Evolutionary conservation across 2,113 vertebrate species (phyloP).

Genomic region (Brienomyrus longianalis): DNA sequence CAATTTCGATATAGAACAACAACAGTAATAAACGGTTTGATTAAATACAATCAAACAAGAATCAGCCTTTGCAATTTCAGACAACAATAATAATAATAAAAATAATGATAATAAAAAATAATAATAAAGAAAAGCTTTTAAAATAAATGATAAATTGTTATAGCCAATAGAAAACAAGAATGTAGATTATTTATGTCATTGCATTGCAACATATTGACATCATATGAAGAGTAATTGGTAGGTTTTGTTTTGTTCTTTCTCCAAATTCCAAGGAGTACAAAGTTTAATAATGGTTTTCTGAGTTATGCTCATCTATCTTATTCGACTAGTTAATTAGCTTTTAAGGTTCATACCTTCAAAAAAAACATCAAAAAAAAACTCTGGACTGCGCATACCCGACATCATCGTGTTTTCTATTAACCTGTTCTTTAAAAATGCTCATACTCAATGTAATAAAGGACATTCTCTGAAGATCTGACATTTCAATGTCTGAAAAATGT

Average conservation of each 20-base stretch:
- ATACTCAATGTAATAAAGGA: background rate
- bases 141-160: background rate
- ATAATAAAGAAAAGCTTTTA: too few relatives aligned
- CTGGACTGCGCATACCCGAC: background rate
- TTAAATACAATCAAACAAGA: background rate
- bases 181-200: background rate
- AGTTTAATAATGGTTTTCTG: background rate
- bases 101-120: too few relatives aligned
- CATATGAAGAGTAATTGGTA: background rate
- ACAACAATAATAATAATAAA: too few relatives aligned
- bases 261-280: background rate
- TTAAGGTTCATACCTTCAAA: background rate
- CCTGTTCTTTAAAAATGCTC: background rate
- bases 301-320: background rate
- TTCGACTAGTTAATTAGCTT: background rate
- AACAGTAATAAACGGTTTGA: background rate
- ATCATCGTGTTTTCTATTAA: background rate
- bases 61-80: too few relatives aligned
- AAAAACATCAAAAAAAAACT: background rate
- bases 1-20: too few relatives aligned
- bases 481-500: background rate
- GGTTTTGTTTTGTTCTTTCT: background rate
- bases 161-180: background rate
- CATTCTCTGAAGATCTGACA: background rate
- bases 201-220: background rate